phyloP scores from a whole-genome alignment of 2,888 invertebrate genomes.

The Eristalis tenax region DNA sequence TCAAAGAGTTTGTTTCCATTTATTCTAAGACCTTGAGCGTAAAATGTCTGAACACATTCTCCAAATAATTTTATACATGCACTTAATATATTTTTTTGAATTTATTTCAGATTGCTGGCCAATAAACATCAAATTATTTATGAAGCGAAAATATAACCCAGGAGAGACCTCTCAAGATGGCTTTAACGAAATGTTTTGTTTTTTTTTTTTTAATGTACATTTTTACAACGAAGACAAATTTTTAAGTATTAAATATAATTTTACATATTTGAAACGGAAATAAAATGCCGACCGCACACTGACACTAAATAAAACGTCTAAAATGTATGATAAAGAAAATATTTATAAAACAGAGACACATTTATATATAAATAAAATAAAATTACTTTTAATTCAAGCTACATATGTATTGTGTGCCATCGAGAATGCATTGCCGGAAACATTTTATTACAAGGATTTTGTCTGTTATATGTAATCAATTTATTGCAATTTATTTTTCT shows the following conservation, averaged over 20 bases:
- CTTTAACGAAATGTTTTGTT: conserved; percentile 57
- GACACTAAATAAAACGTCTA: conserved; percentile 20
- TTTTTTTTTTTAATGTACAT: conserved; percentile 47
- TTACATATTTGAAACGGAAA: conserved; percentile 12
- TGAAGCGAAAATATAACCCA: conserved; percentile 45
- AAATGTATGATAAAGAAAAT: conserved; percentile 11
- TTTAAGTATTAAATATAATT: conserved; percentile 58
- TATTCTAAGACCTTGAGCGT: neutral
- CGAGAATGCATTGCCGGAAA: conserved; percentile 45
- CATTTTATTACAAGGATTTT: conserved; percentile 31
- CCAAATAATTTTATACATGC: neutral
- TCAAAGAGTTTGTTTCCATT: no score
- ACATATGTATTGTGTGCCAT: conserved; percentile 59
- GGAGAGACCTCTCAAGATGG: conserved; percentile 71
- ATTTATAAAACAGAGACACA: neutral
- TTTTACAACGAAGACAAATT: conserved; percentile 68
- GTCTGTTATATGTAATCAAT: conserved; percentile 22
- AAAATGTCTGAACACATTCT: no score
- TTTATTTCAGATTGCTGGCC: conserved; percentile 79
- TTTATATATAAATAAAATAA: conserved; percentile 18
- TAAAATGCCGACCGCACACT: conserved; percentile 44
- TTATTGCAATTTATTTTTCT: conserved; percentile 14
- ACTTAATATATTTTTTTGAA: conserved; percentile 9
- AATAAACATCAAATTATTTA: conserved; percentile 75
- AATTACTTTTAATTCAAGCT: conserved; percentile 32